Conservation (phyloP, 2,113 vertebrate species). For the Ahaetulla prasina region DNA sequence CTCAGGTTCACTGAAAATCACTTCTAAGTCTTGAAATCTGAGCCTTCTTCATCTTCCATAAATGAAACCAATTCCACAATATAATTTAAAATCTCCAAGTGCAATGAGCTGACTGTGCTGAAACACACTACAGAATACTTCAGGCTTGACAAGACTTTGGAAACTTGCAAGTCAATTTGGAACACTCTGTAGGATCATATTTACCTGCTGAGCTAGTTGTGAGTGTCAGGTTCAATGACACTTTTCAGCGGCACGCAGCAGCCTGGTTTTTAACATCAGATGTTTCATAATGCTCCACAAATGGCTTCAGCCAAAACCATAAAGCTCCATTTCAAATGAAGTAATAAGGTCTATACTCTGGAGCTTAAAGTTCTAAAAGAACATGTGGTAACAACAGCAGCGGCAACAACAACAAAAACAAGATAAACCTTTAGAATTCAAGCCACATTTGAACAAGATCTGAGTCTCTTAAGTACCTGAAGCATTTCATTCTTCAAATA, state of each 20-base stretch:
- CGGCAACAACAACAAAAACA: not conserved
- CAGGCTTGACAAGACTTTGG: not conserved
- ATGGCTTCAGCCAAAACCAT: not conserved
- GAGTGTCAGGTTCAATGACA: constrained; percentile 1
- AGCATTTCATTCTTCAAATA: not conserved
- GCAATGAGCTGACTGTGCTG: not conserved
- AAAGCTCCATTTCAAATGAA: not conserved
- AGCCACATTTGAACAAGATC: not conserved
- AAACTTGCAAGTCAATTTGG: not conserved
- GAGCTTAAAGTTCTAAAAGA: not conserved
- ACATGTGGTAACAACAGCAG: not conserved
- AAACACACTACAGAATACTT: not conserved
- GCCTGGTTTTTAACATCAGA: constrained; percentile 2
- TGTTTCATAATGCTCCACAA: not conserved
- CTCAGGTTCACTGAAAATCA: not conserved
- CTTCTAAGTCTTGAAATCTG: not conserved
- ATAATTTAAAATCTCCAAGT: not conserved
- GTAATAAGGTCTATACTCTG: not conserved
- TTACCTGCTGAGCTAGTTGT: constrained; percentile 18
- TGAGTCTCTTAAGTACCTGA: not conserved
- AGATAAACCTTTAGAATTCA: not conserved
- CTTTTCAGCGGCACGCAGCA: not conserved
- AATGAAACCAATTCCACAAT: not conserved
- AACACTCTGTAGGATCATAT: constrained; percentile 3
- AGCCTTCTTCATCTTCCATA: not conserved